phyloP scores from a whole-genome alignment of 2,888 invertebrate genomes.

The Caenorhabditis doughertyi region DNA sequence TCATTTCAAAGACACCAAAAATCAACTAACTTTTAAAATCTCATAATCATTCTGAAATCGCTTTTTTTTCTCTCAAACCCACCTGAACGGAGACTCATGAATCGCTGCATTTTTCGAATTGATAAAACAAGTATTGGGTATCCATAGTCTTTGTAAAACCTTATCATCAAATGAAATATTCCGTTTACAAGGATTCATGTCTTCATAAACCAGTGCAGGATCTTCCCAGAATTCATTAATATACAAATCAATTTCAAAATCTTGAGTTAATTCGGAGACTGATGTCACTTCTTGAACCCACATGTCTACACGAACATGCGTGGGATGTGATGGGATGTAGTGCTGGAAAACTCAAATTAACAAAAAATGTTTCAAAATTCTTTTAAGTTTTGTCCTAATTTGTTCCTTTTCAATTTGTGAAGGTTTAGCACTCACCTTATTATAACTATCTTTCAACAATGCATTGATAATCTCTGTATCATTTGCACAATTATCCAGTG shows the following conservation, averaged over 20 bases:
- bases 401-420: background rate
- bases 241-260: slow-evolving; percentile 83
- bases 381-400: background rate
- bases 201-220: slow-evolving; percentile 80
- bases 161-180: slow-evolving; percentile 83
- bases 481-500: slow-evolving; percentile 77
- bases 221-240: slow-evolving; percentile 83
- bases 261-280: slow-evolving; percentile 82
- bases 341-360: slow-evolving; percentile 69
- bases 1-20: too few relatives aligned
- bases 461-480: slow-evolving; percentile 82
- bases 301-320: slow-evolving; percentile 81
- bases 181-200: slow-evolving; percentile 82
- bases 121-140: slow-evolving; percentile 82
- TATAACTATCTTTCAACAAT: slow-evolving; percentile 80
- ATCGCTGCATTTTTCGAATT: slow-evolving; percentile 82
- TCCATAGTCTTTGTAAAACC: slow-evolving; percentile 81
- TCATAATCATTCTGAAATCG: too few relatives aligned
- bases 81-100: slow-evolving; percentile 81
- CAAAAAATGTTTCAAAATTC: background rate
- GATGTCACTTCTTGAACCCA: slow-evolving; percentile 83
- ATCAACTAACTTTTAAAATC: too few relatives aligned
- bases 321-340: slow-evolving; percentile 82
- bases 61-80: slow-evolving; percentile 10
- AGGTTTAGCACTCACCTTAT: slow-evolving; percentile 75